A percentile compares a stretch with the other conserved stretches of the same genome.
Conservation (phyloP, 2,888 invertebrate species). For the Balanococcus diminutus region DNA sequence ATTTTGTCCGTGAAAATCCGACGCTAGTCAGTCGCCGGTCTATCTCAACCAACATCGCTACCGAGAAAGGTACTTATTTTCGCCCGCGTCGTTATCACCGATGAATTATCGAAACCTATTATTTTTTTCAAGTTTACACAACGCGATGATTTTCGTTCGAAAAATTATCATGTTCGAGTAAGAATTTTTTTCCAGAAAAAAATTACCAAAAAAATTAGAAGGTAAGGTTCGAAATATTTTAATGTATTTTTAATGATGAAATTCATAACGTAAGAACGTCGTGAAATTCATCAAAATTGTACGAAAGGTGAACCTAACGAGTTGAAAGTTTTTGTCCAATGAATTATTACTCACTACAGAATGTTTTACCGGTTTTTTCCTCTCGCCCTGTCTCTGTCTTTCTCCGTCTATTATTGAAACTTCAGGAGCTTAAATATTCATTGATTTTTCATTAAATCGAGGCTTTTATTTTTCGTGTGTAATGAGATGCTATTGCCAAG, state of each 20-base stretch:
- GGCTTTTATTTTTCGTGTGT: no score
- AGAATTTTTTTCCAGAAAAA: background rate
- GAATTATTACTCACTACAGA: no score
- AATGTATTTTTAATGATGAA: no score
- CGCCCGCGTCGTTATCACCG: background rate
- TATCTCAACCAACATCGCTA: constrained; percentile 20
- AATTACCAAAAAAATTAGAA: background rate
- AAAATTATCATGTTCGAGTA: background rate
- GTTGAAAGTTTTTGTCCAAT: no score
- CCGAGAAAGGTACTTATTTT: constrained; percentile 10
- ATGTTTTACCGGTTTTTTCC: no score
- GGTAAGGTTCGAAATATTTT: background rate
- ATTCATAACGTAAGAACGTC: no score
- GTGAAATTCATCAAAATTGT: no score
- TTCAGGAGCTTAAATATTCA: background rate
- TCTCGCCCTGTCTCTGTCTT: no score
- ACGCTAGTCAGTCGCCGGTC: constrained; percentile 28
- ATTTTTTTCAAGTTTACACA: background rate
- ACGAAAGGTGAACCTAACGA: no score
- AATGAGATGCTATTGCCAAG: background rate
- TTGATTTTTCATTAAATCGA: background rate
- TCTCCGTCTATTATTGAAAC: no score
- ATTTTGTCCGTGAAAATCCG: constrained; percentile 31
- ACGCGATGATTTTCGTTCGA: background rate
- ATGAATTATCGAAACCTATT: background rate